These are phyloP conservation scores for Hymenopus coronatus DNA, from an alignment of 2,888 invertebrate genomes.

Conservation along the genomic window DNA sequence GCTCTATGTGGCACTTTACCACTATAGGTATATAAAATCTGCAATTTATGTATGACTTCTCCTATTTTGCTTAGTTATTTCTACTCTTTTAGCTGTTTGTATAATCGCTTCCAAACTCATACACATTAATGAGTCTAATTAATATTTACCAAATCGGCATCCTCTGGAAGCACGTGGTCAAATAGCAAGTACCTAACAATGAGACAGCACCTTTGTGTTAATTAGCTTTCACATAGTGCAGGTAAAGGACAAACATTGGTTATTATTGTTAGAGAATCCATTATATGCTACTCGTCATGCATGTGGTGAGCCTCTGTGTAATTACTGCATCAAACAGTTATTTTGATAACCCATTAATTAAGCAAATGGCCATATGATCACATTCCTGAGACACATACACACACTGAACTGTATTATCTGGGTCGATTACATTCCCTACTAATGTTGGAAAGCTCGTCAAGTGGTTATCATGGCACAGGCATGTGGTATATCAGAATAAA, in stretches of 20 bases:
- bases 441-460: not conserved
- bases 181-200: not conserved
- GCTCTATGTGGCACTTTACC: too few relatives aligned
- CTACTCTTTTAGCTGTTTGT: too few relatives aligned
- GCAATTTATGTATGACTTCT: too few relatives aligned
- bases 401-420: too few relatives aligned
- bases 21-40: too few relatives aligned
- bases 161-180: not conserved
- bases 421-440: not conserved
- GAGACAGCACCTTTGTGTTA: not conserved
- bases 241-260: not conserved
- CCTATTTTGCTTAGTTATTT: not conserved
- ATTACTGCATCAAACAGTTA: not conserved
- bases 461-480: not conserved
- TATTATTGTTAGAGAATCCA: too few relatives aligned
- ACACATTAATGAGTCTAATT: too few relatives aligned
- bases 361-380: not conserved
- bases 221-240: not conserved
- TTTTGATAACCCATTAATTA: not conserved
- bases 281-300: not conserved
- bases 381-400: not conserved
- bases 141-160: too few relatives aligned
- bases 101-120: too few relatives aligned
- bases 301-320: not conserved
- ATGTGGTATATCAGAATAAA: not conserved